Percentiles rank a stretch among this genome's conserved stretches.
phyloP scores from a whole-genome alignment of 2,888 invertebrate genomes.

The Dynastes maya region DNA sequence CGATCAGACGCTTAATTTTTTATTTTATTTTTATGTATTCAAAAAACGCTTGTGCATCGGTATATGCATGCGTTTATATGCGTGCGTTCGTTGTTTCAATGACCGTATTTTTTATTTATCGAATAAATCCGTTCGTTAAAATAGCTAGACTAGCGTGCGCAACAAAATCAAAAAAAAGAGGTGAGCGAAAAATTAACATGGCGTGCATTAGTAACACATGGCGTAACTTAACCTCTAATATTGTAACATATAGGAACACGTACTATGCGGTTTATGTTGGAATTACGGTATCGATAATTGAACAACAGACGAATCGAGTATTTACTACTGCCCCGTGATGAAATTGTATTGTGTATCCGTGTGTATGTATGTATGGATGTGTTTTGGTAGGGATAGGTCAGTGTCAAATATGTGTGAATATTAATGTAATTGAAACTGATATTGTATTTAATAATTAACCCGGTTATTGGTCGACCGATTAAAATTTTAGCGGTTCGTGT shows the following conservation, averaged over 20 bases:
- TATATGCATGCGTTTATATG: background rate
- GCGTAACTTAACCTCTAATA: constrained; percentile 41
- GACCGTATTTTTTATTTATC: constrained; percentile 39
- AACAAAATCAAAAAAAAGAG: background rate
- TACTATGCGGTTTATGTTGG: constrained; percentile 37
- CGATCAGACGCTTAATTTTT: constrained; percentile 47
- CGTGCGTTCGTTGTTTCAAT: constrained; percentile 12
- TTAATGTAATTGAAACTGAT: constrained; percentile 68
- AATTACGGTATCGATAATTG: constrained; percentile 40
- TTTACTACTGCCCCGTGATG: constrained; percentile 40
- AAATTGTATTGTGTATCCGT: constrained; percentile 32
- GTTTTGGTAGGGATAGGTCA: constrained; percentile 62
- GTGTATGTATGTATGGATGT: constrained; percentile 15
- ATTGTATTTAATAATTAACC: constrained; percentile 67
- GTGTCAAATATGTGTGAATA: constrained; percentile 68
- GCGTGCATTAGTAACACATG: constrained; percentile 7
- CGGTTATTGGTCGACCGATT: constrained; percentile 61
- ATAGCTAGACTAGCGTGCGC: background rate
- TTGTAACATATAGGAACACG: constrained; percentile 32
- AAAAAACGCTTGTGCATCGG: constrained; percentile 22
- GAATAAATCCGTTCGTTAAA: constrained; percentile 26
- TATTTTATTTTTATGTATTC: constrained; percentile 43
- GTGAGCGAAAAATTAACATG: background rate
- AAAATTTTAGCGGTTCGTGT: constrained; percentile 60
- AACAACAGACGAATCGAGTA: constrained; percentile 43